Conservation (phyloP, 2,113 vertebrate species). For the Pseudorhombus dupliciocellatus region DNA sequence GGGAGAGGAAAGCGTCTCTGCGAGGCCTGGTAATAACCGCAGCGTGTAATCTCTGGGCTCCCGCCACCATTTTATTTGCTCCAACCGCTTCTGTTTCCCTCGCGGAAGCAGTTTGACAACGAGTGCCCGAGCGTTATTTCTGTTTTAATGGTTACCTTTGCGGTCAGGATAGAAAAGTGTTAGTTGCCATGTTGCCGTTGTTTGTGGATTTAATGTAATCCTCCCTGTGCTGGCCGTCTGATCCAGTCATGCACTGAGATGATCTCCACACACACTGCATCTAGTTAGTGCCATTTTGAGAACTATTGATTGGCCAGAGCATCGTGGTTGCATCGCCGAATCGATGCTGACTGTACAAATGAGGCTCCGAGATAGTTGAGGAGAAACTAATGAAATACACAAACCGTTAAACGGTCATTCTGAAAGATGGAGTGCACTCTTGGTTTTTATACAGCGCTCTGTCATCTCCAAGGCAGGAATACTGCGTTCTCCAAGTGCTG, state of each 20-base stretch:
- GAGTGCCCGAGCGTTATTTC: conserved; percentile 47
- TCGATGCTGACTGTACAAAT: conserved; percentile 53
- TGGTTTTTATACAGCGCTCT: conserved; percentile 18
- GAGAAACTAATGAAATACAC: conserved; percentile 48
- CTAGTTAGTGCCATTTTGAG: conserved; percentile 51
- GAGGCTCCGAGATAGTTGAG: conserved; percentile 28
- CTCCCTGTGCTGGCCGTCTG: conserved; percentile 11
- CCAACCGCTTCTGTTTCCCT: conserved; percentile 41
- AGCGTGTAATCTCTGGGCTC: conserved; percentile 35
- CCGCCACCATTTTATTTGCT: conserved; percentile 56
- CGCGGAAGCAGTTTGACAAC: conserved; percentile 42
- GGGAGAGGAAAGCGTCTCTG: conserved; percentile 20
- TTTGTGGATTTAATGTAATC: conserved; percentile 33
- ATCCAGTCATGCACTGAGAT: conserved; percentile 31
- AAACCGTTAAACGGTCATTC: conserved; percentile 33
- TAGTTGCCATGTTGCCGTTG: conserved; percentile 47
- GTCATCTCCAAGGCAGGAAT: conserved; percentile 10
- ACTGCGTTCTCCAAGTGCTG: not conserved
- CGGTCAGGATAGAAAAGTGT: conserved; percentile 46
- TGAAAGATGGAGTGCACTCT: conserved; percentile 18
- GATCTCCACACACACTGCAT: conserved; percentile 34
- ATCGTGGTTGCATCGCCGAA: conserved; percentile 44
- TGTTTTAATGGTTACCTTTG: conserved; percentile 60
- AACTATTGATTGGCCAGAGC: conserved; percentile 52
- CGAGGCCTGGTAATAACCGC: conserved; percentile 45